These are phyloP conservation scores for Dolichomitus sp. DNA, from an alignment of 2,888 invertebrate genomes.

Conservation along the genomic window DNA sequence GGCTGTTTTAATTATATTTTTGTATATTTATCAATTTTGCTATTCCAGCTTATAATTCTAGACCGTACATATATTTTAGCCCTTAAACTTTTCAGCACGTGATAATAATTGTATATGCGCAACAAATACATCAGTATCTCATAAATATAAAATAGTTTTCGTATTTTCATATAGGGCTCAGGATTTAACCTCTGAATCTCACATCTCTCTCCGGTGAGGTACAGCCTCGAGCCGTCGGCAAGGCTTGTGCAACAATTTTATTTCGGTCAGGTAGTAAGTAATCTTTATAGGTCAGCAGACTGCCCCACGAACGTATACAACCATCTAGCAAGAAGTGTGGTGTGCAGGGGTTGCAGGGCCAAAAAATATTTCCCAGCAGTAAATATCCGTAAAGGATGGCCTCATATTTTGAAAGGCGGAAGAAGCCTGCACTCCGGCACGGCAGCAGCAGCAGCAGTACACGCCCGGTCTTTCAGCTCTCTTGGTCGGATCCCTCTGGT, in stretches of 20 bases:
- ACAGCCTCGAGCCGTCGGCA: slow-evolving; percentile 5
- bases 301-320: slow-evolving; percentile 62
- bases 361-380: slow-evolving; percentile 63
- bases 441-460: slow-evolving; percentile 62
- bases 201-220: background rate
- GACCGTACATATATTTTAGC: too few species aligned
- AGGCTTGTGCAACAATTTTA: slow-evolving; percentile 66
- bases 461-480: slow-evolving; percentile 60
- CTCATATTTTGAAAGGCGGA: slow-evolving; percentile 79
- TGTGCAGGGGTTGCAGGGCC: slow-evolving; percentile 49
- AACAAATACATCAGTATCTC: background rate
- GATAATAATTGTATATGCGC: background rate
- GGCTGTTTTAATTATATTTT: too few species aligned
- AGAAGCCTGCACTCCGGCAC: slow-evolving; percentile 71
- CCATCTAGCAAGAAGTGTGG: slow-evolving; percentile 31
- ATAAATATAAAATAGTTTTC: background rate
- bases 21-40: too few species aligned
- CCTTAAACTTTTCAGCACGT: background rate
- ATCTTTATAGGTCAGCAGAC: slow-evolving; percentile 75
- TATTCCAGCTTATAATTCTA: too few species aligned
- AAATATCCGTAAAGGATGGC: slow-evolving; percentile 78
- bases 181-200: slow-evolving; percentile 14
- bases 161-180: slow-evolving; percentile 1
- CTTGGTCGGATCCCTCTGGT: slow-evolving; percentile 44
- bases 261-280: slow-evolving; percentile 68